phyloP scores from a whole-genome alignment of 2,797 vertebrate genomes.

The Neoniphon sammara region DNA sequence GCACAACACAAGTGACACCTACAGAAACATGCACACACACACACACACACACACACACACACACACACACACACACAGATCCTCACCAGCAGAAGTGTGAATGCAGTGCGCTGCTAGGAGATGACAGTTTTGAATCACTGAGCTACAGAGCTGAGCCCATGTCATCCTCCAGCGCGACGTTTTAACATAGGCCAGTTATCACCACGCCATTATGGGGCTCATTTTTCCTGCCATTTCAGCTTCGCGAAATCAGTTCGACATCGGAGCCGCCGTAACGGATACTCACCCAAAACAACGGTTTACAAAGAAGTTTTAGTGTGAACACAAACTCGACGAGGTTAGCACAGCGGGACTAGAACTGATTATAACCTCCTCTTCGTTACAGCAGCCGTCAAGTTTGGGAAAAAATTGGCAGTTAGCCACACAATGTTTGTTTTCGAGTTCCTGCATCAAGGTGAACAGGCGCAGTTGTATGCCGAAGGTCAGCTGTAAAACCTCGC shows the following conservation, averaged over 20 bases:
- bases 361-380: constrained; percentile 36
- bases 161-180: constrained; percentile 40
- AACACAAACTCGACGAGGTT: constrained; percentile 45
- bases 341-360: constrained; percentile 54
- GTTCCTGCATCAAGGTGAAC: constrained; percentile 1
- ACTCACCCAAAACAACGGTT: constrained; percentile 56
- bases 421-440: constrained; percentile 15
- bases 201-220: constrained; percentile 15
- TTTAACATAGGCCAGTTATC: constrained; percentile 54
- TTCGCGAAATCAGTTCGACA: constrained; percentile 54
- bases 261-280: constrained; percentile 64
- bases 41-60: not conserved
- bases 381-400: constrained; percentile 33
- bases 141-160: constrained; percentile 42
- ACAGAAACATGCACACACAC: constrained; percentile 13
- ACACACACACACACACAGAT: constrained; percentile 63
- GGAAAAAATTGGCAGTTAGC: constrained; percentile 14
- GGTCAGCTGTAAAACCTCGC: constrained; percentile 40
- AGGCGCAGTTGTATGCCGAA: constrained; percentile 1
- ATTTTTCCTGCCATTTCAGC: constrained; percentile 35
- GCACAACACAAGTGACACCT: not conserved
- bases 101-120: constrained; percentile 58
- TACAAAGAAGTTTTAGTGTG: constrained; percentile 44
- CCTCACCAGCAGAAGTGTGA: constrained; percentile 84
- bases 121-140: constrained; percentile 50